Percentiles rank a stretch among this genome's conserved stretches.
phyloP scores from a whole-genome alignment of 2,113 vertebrate species.

The Pitta sordida region DNA sequence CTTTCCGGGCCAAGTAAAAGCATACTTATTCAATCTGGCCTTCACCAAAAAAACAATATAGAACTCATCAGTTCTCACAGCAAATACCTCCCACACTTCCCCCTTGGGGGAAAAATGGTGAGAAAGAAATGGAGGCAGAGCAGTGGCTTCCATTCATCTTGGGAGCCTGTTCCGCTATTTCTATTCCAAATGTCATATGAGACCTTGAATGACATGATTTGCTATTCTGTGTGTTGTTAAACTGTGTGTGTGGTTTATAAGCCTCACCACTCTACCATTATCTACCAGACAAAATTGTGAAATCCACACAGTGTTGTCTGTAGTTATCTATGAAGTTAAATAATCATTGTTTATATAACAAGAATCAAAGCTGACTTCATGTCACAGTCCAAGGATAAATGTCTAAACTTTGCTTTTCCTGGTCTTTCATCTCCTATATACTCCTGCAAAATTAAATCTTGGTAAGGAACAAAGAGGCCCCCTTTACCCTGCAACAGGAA shows the following conservation, averaged over 20 bases:
- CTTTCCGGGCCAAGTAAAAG: conserved; percentile 41
- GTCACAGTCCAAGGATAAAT: conserved; percentile 1
- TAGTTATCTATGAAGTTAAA: conserved; percentile 4
- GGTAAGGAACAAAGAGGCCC: not conserved
- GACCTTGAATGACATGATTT: not conserved
- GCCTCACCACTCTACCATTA: not conserved
- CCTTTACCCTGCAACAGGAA: not conserved
- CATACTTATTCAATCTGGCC: conserved; percentile 5
- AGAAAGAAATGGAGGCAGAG: conserved; percentile 19
- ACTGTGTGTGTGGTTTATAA: not conserved
- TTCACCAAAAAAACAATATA: conserved; percentile 23
- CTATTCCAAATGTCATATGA: not conserved
- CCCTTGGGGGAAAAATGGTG: not conserved
- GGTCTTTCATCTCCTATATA: conserved; percentile 8
- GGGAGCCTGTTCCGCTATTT: not conserved
- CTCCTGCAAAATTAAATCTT: not conserved
- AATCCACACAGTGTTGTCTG: not conserved
- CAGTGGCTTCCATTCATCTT: not conserved
- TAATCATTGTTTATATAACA: conserved; percentile 19
- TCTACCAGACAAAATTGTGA: not conserved
- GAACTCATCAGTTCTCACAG: conserved; percentile 38
- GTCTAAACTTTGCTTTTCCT: conserved; percentile 25
- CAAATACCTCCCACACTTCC: conserved; percentile 18
- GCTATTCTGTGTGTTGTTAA: not conserved
- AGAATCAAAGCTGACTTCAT: conserved; percentile 32